Conservation (phyloP, 2,113 vertebrate genomes). For the Crotalus tigris region DNA sequence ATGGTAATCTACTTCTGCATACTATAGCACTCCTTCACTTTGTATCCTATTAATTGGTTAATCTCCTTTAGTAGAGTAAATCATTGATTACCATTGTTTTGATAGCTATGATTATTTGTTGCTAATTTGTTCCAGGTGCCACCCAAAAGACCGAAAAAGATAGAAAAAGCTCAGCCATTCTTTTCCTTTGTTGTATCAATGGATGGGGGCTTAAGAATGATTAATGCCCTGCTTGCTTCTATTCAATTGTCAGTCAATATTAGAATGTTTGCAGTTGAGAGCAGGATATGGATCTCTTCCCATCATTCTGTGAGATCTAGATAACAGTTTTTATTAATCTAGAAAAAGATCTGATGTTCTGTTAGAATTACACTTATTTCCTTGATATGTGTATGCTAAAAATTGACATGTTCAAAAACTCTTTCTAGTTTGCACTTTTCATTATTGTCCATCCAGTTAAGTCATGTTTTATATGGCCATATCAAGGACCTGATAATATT, state of each 20-base stretch:
- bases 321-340: not conserved
- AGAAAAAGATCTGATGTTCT: not conserved
- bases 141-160: not conserved
- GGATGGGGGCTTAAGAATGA: not conserved
- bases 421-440: not conserved
- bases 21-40: not conserved
- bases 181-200: not conserved
- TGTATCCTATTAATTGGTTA: not conserved
- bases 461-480: not conserved
- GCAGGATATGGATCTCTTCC: not conserved
- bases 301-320: not conserved
- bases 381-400: not conserved
- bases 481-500: not conserved
- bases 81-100: not conserved
- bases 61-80: not conserved
- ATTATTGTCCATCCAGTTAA: not conserved
- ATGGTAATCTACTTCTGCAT: not conserved
- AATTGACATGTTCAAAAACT: not conserved
- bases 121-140: not conserved
- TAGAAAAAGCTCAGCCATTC: not conserved
- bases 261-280: not conserved
- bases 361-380: not conserved
- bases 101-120: not conserved
- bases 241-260: not conserved
- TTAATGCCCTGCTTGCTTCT: not conserved